Conservation (phyloP, 1,140 invertebrate species). For the Tetramorium alpestre region DNA sequence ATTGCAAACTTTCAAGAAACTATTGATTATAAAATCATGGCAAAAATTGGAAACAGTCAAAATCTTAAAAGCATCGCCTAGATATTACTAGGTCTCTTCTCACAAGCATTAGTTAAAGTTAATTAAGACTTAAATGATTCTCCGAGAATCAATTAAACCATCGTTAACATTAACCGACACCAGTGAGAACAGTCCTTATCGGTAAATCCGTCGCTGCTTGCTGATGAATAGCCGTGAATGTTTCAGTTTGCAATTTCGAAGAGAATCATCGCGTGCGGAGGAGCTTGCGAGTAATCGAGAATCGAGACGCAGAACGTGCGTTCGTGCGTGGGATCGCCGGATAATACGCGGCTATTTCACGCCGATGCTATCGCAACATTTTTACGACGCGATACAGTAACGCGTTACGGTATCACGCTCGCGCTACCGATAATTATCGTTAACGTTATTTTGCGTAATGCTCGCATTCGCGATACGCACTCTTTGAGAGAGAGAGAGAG, state of each 20-base stretch:
- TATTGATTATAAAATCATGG: neutral
- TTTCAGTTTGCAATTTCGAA: conserved; percentile 48
- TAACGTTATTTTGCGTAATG: conserved; percentile 55
- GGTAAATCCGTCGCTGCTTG: conserved; percentile 26
- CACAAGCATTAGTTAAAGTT: conserved; percentile 32
- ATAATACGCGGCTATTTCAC: conserved; percentile 57
- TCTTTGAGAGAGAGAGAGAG: neutral
- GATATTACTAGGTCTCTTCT: neutral
- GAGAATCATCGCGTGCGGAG: conserved; percentile 56
- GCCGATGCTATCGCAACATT: conserved; percentile 56
- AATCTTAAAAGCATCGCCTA: neutral
- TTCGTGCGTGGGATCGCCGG: conserved; percentile 60
- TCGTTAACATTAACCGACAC: conserved; percentile 29
- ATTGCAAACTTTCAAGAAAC: neutral
- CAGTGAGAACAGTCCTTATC: conserved; percentile 36
- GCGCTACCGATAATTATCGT: conserved; percentile 59
- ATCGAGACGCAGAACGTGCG: conserved; percentile 54
- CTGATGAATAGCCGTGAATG: conserved; percentile 39
- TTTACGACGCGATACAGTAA: conserved; percentile 59
- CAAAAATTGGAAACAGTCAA: neutral
- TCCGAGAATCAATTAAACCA: conserved; percentile 37
- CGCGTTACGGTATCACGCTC: conserved; percentile 62
- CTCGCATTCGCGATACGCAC: neutral
- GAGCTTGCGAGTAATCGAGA: conserved; percentile 42
- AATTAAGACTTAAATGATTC: conserved; percentile 47